phyloP scores from a whole-genome alignment of 1,140 invertebrate genomes.

The Dufourea novaeangliae region DNA sequence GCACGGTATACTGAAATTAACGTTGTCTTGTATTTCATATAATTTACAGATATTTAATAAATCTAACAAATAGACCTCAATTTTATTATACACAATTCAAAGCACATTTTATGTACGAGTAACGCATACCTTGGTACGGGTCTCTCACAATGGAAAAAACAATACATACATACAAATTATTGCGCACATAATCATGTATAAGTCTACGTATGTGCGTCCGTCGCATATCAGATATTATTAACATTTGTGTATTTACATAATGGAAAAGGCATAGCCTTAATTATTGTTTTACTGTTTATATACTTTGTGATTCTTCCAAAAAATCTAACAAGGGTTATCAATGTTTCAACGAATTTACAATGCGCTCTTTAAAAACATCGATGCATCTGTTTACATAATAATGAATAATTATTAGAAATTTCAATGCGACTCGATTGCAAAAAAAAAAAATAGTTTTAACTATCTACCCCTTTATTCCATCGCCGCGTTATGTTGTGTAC shows the following conservation, averaged over 20 bases:
- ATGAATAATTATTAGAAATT: slow-evolving; percentile 31
- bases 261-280: slow-evolving; percentile 55
- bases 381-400: slow-evolving; percentile 20
- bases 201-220: slow-evolving; percentile 50
- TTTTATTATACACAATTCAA: slow-evolving; percentile 65
- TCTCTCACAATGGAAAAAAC: slow-evolving; percentile 40
- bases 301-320: slow-evolving; percentile 9
- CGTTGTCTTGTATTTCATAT: slow-evolving; percentile 49
- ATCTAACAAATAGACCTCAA: slow-evolving; percentile 58
- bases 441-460: slow-evolving; percentile 31
- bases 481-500: slow-evolving; percentile 40
- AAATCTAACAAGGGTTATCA: slow-evolving; percentile 30
- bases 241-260: slow-evolving; percentile 69
- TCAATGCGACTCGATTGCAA: slow-evolving; percentile 21
- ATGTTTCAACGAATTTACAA: slow-evolving; percentile 40
- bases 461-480: slow-evolving; percentile 49
- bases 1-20: slow-evolving; percentile 49
- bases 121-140: slow-evolving; percentile 22
- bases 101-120: slow-evolving; percentile 58
- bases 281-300: slow-evolving; percentile 57
- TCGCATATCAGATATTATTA: slow-evolving; percentile 53
- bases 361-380: slow-evolving; percentile 33
- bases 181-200: slow-evolving; percentile 56
- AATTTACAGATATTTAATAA: slow-evolving; percentile 53
- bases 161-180: slow-evolving; percentile 62